phyloP scores from a whole-genome alignment of 2,797 vertebrate species.

The Pyrrhura leucotis region DNA sequence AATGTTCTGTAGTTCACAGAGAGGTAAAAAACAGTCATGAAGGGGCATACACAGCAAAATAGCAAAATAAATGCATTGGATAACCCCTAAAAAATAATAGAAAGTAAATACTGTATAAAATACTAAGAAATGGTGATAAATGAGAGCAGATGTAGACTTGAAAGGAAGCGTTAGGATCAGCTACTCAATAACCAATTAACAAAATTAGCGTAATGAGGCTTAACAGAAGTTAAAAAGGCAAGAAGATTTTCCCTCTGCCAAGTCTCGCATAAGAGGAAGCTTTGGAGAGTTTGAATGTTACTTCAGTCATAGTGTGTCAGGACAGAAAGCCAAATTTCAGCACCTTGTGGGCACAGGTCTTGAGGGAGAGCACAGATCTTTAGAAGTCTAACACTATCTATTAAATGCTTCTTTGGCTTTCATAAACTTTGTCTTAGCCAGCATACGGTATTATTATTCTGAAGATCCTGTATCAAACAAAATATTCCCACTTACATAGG shows the following conservation, averaged over 20 bases:
- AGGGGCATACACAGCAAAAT: neutral
- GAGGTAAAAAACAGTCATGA: neutral
- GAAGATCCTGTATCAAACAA: neutral
- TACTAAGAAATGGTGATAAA: neutral
- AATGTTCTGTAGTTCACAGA: neutral
- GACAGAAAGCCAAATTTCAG: neutral
- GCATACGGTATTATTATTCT: neutral
- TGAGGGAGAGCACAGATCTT: neutral
- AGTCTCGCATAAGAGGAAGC: neutral
- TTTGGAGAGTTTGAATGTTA: neutral
- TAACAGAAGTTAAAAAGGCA: neutral
- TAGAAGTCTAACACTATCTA: neutral
- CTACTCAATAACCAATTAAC: neutral
- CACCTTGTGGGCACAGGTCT: neutral
- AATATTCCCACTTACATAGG: neutral
- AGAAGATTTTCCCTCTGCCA: neutral
- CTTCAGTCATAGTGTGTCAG: neutral
- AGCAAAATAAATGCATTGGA: neutral
- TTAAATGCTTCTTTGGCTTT: neutral
- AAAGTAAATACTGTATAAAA: conserved; percentile 36
- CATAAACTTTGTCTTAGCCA: neutral
- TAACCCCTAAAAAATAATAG: neutral
- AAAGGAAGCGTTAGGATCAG: neutral
- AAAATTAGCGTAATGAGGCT: neutral
- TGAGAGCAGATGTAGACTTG: neutral